Conservation (phyloP, 1,140 invertebrate species). For the Antheraea pernyi region DNA sequence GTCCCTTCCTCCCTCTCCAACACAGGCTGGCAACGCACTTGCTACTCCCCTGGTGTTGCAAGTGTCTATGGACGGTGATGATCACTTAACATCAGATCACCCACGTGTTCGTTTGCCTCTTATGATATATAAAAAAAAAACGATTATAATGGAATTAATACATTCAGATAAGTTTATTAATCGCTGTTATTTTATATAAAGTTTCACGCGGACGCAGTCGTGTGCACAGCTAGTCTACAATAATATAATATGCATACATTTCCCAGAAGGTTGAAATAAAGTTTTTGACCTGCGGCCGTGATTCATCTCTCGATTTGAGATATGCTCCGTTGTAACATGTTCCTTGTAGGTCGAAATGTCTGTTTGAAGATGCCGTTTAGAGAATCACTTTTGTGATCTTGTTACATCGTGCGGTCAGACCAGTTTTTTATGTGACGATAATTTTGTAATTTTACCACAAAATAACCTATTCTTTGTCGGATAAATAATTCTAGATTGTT, state of each 20-base stretch:
- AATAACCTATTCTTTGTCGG: background rate
- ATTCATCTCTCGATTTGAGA: constrained; percentile 1
- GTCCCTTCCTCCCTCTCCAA: too few species aligned
- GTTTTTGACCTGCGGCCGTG: background rate
- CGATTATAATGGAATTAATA: too few species aligned
- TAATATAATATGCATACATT: background rate
- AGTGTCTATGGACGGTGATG: too few species aligned
- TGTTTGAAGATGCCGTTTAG: constrained; percentile 2
- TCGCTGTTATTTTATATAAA: too few species aligned
- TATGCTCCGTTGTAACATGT: background rate
- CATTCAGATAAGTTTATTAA: too few species aligned
- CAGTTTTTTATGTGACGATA: background rate
- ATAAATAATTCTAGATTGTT: background rate
- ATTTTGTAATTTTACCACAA: background rate
- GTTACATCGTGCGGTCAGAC: background rate
- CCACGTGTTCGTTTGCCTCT: too few species aligned
- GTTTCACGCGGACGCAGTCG: too few species aligned
- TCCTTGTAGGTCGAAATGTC: background rate
- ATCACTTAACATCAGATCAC: too few species aligned
- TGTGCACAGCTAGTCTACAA: too few species aligned
- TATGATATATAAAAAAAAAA: too few species aligned
- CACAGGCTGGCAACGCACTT: too few species aligned
- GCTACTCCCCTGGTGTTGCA: too few species aligned
- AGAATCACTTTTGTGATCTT: background rate
- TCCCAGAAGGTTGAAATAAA: background rate